These are phyloP conservation scores for Plusia festucae DNA, from an alignment of 2,888 invertebrate species.

Conservation along the genomic window DNA sequence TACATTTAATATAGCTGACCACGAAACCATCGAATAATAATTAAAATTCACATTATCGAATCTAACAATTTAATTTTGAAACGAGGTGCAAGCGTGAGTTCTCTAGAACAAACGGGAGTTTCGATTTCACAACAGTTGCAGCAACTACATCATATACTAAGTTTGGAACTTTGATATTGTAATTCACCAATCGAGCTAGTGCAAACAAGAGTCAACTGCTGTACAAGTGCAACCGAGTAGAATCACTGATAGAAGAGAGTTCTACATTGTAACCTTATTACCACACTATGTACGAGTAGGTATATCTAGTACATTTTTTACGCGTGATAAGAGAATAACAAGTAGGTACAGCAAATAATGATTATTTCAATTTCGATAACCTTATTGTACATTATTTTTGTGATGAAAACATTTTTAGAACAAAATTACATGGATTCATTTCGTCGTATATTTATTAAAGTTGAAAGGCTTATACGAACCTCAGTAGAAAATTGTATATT, in stretches of 20 bases:
- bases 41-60: too few relatives aligned
- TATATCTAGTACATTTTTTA: too few relatives aligned
- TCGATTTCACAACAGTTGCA: neutral
- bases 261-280: neutral
- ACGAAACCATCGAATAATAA: too few relatives aligned
- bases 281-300: too few relatives aligned
- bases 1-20: too few relatives aligned
- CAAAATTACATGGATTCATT: neutral
- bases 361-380: too few relatives aligned
- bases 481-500: neutral
- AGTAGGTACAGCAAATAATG: too few relatives aligned
- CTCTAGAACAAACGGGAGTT: neutral
- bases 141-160: neutral
- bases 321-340: too few relatives aligned
- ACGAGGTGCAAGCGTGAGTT: neutral
- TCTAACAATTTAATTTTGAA: too few relatives aligned
- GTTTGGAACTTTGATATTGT: neutral
- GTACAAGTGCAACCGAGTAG: neutral
- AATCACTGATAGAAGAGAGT: neutral
- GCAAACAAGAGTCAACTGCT: neutral
- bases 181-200: neutral
- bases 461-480: neutral
- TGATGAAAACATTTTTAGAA: neutral
- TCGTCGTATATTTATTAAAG: neutral
- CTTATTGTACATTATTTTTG: too few relatives aligned